These are phyloP conservation scores for Alligator mississippiensis DNA, from an alignment of 2,113 vertebrate species.

Conservation along the genomic window DNA sequence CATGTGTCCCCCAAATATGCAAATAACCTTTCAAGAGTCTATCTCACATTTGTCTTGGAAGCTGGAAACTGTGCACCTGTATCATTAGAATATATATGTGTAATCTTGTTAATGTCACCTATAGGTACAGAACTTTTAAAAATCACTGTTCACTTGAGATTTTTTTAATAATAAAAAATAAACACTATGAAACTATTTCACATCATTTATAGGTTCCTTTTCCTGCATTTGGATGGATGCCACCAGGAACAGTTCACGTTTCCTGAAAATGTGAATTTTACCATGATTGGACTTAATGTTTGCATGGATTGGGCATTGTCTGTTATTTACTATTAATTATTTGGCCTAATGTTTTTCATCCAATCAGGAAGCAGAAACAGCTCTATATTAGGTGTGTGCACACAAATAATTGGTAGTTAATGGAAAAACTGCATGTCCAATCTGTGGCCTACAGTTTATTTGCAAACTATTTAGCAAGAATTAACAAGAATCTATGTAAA, in stretches of 20 bases:
- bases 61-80: background rate
- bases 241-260: background rate
- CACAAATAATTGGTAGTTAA: background rate
- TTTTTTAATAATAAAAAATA: background rate
- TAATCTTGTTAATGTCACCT: background rate
- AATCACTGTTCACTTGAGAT: background rate
- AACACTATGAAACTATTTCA: background rate
- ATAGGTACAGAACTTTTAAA: background rate
- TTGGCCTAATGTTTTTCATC: background rate
- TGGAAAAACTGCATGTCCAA: background rate
- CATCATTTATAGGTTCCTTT: background rate
- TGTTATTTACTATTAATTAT: background rate
- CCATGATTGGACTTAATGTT: background rate
- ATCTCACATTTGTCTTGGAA: background rate
- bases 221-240: background rate
- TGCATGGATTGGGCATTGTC: background rate
- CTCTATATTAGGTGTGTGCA: background rate
- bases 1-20: background rate
- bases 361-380: background rate
- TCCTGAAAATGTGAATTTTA: background rate
- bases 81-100: background rate
- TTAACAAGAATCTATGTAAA: background rate
- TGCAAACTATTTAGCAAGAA: background rate
- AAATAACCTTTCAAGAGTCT: background rate
- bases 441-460: background rate